A percentile compares a stretch with the other conserved stretches of the same genome.
Conservation (phyloP, 2,797 vertebrate species). For the Muraenolepis orangiensis region DNA sequence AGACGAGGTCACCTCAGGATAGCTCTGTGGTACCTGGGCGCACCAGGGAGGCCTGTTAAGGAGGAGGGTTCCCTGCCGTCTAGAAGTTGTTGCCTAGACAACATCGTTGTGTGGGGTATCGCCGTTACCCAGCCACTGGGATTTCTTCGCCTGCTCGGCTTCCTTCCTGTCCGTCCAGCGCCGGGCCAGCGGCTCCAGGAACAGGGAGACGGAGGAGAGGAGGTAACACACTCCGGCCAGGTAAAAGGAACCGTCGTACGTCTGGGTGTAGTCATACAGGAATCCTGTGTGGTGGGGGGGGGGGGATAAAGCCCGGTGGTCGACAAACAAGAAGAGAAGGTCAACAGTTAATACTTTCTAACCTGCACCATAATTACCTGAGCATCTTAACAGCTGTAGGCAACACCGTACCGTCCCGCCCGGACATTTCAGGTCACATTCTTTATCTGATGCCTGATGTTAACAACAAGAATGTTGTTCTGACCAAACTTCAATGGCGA, state of each 20-base stretch:
- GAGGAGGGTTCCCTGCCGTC: background rate
- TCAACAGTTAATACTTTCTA: too few relatives aligned
- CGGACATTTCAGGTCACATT: too few relatives aligned
- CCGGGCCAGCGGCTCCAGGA: constrained; percentile 84
- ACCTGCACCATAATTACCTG: too few relatives aligned
- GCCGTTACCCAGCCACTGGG: background rate
- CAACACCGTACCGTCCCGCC: too few relatives aligned
- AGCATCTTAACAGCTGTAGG: too few relatives aligned
- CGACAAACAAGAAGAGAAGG: background rate
- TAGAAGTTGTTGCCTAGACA: constrained; percentile 53
- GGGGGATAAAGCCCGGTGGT: constrained; percentile 18
- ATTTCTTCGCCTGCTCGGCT: constrained; percentile 22
- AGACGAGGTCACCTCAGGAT: background rate
- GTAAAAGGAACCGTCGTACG: constrained; percentile 89
- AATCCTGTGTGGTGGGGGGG: constrained; percentile 72
- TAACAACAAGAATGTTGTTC: too few relatives aligned
- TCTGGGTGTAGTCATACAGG: constrained; percentile 89
- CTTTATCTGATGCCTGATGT: too few relatives aligned
- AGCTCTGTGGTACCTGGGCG: background rate
- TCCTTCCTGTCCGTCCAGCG: constrained; percentile 73
- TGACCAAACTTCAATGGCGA: too few relatives aligned
- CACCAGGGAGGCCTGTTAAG: background rate
- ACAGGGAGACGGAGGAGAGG: constrained; percentile 83
- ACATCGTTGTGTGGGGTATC: constrained; percentile 63
- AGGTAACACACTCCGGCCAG: constrained; percentile 87